Evolutionary conservation across 2,113 vertebrate genomes (phyloP), one percentile per base, ranked within the genome.

Genomic region (Nothobranchius furzeri): DNA sequence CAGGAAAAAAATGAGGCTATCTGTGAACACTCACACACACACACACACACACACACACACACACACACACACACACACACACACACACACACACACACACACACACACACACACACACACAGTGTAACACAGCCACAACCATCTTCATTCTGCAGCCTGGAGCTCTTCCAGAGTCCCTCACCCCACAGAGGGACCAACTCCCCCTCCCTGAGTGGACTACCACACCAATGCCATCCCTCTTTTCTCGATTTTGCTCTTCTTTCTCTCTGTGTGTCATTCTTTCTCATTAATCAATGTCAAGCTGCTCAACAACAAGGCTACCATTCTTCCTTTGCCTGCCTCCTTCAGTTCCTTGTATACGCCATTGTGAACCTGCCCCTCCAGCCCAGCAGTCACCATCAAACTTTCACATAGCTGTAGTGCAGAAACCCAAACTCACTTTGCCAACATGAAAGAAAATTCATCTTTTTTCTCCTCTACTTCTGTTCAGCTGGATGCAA

Each of bases 381-480:
- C 91, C 92, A 90, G 91, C 94, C 93, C 94, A 93, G 91, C 92
- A 91, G 93, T 95, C 93, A 94, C 78, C 77, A 73, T 77, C 91
- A 85, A 93, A 92, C 90, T 94, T 95, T 96, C 95, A 95, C 94
- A 98, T 95, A 95, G 95, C 93, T 82, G 86, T 89, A 89, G 93
- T 94, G 93, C 91, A 88, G 89, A 92, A 83, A 91, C 91, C 87
- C 91, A 92, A 73, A 72, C 84, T 81, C 60, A 70, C 82, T 46
- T 80, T 84, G 70, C 89, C 91, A 63, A 94, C 94, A 95, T 97
- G 94, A 98, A 98, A 92, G 87, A 94, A 88, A 61, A 75, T 90
- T 93, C 91, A 76, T 70, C 70, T 77, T 73, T 73, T 65, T 64
- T 20, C 20, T 20, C 61, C 25, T 9, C 30, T 15, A 49, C 17